phyloP scores from a whole-genome alignment of 2,888 invertebrate genomes.

The Dryobota labecula region DNA sequence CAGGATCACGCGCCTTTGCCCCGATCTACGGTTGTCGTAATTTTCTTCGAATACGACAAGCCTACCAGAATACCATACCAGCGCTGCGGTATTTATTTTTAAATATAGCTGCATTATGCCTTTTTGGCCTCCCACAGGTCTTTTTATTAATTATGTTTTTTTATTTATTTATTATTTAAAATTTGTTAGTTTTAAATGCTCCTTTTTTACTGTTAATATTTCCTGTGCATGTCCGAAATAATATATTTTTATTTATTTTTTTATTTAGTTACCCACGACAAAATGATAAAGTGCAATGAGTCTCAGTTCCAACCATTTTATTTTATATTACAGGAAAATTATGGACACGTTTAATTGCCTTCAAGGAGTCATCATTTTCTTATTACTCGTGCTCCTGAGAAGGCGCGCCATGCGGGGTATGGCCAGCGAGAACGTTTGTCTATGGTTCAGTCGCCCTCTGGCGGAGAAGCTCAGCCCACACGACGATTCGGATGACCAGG shows the following conservation, averaged over 20 bases:
- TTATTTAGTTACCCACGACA: no score
- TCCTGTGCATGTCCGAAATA: no score
- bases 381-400: conserved; percentile 91
- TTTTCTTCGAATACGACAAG: background rate
- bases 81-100: no score
- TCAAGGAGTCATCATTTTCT: conserved; percentile 92
- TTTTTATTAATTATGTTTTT: no score
- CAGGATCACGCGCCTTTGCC: background rate
- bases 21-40: background rate
- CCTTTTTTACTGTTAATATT: no score
- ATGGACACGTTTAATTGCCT: conserved; percentile 92
- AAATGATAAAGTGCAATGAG: background rate
- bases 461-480: conserved; percentile 84
- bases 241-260: no score
- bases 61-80: no score
- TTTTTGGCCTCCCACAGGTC: no score
- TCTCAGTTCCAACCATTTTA: background rate
- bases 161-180: no score
- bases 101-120: no score
- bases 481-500: conserved; percentile 83
- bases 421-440: conserved; percentile 82
- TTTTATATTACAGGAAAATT: conserved; percentile 87
- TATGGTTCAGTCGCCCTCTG: conserved; percentile 76
- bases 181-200: no score
- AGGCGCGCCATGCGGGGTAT: conserved; percentile 89